Percentiles rank a stretch among this genome's conserved stretches.
Conservation (phyloP, 2,888 invertebrate genomes). For the Magallana nippona region DNA sequence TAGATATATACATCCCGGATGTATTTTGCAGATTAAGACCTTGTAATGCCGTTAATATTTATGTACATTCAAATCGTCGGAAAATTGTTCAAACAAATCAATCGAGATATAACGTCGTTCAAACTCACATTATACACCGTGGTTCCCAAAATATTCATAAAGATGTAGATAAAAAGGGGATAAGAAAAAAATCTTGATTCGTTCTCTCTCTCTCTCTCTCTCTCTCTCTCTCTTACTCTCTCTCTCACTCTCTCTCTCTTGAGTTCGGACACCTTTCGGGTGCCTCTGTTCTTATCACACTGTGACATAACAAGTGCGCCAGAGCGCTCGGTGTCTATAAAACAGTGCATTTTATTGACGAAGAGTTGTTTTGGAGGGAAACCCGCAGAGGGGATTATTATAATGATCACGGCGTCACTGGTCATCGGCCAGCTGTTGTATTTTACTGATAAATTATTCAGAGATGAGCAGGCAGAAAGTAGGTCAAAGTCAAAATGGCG, state of each 20-base stretch:
- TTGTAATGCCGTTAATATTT: neutral
- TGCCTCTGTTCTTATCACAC: slow-evolving; percentile 31
- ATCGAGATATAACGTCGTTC: neutral
- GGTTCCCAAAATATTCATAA: too few relatives aligned
- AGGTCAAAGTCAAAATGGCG: slow-evolving; percentile 28
- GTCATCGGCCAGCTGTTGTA: slow-evolving; percentile 43
- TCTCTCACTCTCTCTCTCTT: too few relatives aligned
- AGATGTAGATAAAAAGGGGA: too few relatives aligned
- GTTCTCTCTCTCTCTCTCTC: too few relatives aligned
- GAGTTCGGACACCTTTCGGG: neutral
- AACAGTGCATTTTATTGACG: slow-evolving; percentile 45
- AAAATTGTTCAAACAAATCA: neutral
- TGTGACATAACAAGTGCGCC: slow-evolving; percentile 32
- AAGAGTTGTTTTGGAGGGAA: slow-evolving; percentile 38
- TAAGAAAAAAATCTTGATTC: too few relatives aligned
- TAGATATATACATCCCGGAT: neutral
- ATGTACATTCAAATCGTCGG: neutral
- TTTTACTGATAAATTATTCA: slow-evolving; percentile 36
- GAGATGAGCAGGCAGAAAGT: slow-evolving; percentile 5
- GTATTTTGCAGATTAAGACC: slow-evolving; percentile 20
- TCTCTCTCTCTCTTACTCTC: too few relatives aligned
- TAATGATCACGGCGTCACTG: slow-evolving; percentile 34
- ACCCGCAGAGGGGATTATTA: slow-evolving; percentile 34
- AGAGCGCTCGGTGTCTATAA: slow-evolving; percentile 37
- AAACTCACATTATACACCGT: too few relatives aligned